Base-by-base conservation (phyloP, 2,113 vertebrate species). In the Sula dactylatra region DNA sequence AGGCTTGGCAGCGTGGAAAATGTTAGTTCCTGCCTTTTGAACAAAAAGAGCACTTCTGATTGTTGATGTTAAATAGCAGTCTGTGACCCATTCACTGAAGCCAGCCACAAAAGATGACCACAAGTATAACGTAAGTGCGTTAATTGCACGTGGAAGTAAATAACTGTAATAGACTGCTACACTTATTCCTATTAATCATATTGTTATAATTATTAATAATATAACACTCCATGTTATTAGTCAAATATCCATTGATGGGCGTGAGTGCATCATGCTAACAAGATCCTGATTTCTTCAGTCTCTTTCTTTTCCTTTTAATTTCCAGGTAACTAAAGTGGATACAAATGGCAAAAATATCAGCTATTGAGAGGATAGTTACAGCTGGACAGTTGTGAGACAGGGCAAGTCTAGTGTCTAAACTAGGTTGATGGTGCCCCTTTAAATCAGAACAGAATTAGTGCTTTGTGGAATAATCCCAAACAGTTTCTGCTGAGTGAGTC, bases 401-500 rank as follows among this genome's bases (percentile, higher is more conserved):
- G 26, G 16, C 47, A 82, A 26, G 29, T 54, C 55, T 91, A 69
- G 11, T 91, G 45, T 83, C 79, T 88, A 61, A 94, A 81, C 54
- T 88, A 74, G 89, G 36, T 62, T 94, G 91, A 45, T 86, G 72
- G 59, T 93, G 32, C 36, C 66, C 72, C 80, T 95, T 96, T 97
- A 97, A 97, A 96, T 95, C 80, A 56, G 94, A 89, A 77, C 79
- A 84, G 92, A 97, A 93, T 92, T 93, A 96, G 92, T 80, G 87
- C 86, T 95, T 96, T 95, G 64, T 94, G 93, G 85, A 96, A 69
- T 97, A 95, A 97, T 95, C 96, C 93, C 86, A 67, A 96, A 88
- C 70, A 47, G 72, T 98, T 97, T 97, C 89, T 98, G 96, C 97
- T 97, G 97, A 97, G 97, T 97, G 95, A 96, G 94, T 96, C 93